Evolutionary conservation across 2,113 vertebrate species (phyloP), one percentile per base, ranked within the genome.

Genomic region (Actenoides lindsayi): DNA sequence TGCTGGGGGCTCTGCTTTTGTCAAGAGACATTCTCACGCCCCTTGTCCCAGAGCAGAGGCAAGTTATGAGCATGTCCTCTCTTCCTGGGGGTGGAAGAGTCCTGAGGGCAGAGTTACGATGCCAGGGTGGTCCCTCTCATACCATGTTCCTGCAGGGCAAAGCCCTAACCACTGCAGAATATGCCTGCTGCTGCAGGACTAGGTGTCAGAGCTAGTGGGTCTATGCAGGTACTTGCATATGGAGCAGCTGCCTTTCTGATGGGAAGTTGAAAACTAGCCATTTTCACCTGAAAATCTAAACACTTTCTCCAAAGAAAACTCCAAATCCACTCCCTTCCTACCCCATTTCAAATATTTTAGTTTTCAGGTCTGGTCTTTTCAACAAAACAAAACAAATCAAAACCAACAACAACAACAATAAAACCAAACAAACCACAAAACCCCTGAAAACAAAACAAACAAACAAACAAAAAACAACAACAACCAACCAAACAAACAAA

Each of bases 181-280:
- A 5, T 2, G 10, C 24, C 37, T 53, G 62, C 31, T 89, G n/a
- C 79, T 70, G 13, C 41, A 23, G 86, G 76, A 68, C 4, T 17
- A 31, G 50, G n/a, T 51, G 10, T 30, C 46, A 69, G 77, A 76
- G 50, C 12, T 23, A 15, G 53, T 2, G 7, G 73, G 18, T 3
- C 2, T 18, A 19, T 1, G 0, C 12, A 0, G 0, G 35, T 20
- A 31, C 70, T 63, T 50, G 42, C 42, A n/a, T 8, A 19, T 11
- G 27, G 54, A 85, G 23, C 63, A 73, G n/a, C 33, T 77, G 41
- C 16, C 31, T 73, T 89, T 73, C 50, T 64, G n/a, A 50, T 53
- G 30, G 39, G 76, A 86, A 74, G 51, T 18, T 46, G 33, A 87
- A 68, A 15, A 8, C 18, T 44, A 50, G 63, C 9, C 39, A 64